Evolutionary conservation across 2,113 vertebrate genomes (phyloP).

Genomic region (Noctilio leporinus): DNA sequence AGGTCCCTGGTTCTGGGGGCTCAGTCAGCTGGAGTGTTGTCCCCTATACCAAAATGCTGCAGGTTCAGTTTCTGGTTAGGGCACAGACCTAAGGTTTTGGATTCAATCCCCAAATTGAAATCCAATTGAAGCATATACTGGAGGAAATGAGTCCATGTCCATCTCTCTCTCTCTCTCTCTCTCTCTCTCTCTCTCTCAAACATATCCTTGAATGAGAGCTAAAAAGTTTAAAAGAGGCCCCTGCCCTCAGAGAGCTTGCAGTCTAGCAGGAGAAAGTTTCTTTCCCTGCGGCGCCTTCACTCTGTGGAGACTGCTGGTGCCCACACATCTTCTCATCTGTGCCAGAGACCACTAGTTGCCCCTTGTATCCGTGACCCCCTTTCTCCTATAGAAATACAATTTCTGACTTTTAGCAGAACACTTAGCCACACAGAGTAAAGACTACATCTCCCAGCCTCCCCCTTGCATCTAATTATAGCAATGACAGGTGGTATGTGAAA

Average conservation of each 20-base stretch:
- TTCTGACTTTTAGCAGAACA: neutral
- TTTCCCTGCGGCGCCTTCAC: neutral
- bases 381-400: neutral
- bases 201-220: no score
- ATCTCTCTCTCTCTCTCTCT: no score
- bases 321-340: neutral
- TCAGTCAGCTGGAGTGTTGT: no score
- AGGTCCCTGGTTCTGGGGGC: neutral
- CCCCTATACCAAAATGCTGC: no score
- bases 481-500: neutral
- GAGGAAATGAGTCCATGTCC: no score
- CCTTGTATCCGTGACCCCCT: neutral
- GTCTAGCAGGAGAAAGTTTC: neutral
- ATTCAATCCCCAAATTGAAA: no score
- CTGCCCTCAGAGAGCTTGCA: neutral
- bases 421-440: neutral
- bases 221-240: neutral
- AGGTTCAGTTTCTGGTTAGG: no score
- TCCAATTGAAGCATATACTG: no score
- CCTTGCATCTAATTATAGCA: neutral
- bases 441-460: neutral
- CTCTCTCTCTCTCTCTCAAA: no score
- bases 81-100: no score
- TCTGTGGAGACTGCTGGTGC: neutral
- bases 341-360: neutral